phyloP scores from a whole-genome alignment of 2,888 invertebrate genomes.

The Hybos culiciformis region DNA sequence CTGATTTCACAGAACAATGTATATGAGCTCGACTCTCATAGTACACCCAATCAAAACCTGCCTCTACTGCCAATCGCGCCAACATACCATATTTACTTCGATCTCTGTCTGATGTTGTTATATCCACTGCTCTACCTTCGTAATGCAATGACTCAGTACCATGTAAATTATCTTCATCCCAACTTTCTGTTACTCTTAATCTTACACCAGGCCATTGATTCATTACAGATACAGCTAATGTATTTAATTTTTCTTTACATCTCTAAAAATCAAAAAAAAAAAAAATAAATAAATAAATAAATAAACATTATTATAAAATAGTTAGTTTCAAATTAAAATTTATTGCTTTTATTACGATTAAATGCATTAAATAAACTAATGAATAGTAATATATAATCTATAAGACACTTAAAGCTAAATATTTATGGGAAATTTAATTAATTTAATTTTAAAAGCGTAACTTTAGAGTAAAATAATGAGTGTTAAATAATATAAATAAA shows the following conservation, averaged over 20 bases:
- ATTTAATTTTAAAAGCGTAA: too few relatives aligned
- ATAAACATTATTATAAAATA: too few relatives aligned
- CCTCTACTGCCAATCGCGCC: slow-evolving; percentile 87
- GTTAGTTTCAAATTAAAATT: too few relatives aligned
- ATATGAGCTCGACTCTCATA: slow-evolving; percentile 90
- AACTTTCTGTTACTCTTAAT: slow-evolving; percentile 86
- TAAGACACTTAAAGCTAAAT: too few relatives aligned
- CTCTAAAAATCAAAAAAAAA: slow-evolving; percentile 50
- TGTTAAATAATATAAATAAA: too few relatives aligned
- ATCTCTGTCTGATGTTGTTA: slow-evolving; percentile 88
- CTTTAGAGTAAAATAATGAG: too few relatives aligned
- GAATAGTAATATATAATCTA: too few relatives aligned
- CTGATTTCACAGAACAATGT: slow-evolving; percentile 95
- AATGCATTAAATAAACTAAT: too few relatives aligned
- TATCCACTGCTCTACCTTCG: slow-evolving; percentile 92
- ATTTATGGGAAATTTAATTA: too few relatives aligned
- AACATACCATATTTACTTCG: slow-evolving; percentile 91
- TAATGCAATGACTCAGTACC: slow-evolving; percentile 77
- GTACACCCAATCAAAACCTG: slow-evolving; percentile 98
- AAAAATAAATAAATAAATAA: background rate
- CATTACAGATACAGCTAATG: slow-evolving; percentile 90
- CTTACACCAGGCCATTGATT: slow-evolving; percentile 96
- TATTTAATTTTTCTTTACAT: slow-evolving; percentile 90
- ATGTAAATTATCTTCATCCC: slow-evolving; percentile 76
- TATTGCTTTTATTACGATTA: too few relatives aligned